Conservation (phyloP, 2,888 invertebrate species). For the Pristionchus japonicus region DNA sequence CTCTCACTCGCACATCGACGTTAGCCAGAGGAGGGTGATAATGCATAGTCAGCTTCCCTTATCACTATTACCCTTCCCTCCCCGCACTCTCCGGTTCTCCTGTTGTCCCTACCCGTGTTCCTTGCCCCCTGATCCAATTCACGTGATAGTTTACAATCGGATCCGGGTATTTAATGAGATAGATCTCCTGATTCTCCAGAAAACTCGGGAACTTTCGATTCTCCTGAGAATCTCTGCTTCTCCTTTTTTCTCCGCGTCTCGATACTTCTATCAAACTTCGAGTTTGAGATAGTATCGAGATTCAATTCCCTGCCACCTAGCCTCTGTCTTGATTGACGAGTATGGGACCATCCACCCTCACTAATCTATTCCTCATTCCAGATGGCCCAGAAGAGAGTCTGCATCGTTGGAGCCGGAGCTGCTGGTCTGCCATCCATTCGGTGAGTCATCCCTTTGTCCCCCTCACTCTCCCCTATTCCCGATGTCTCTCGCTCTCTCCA, state of each 20-base stretch:
- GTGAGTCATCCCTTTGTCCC: background rate
- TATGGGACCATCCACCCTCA: background rate
- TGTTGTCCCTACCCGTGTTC: background rate
- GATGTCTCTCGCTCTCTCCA: background rate
- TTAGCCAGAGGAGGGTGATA: background rate
- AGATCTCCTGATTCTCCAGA: background rate
- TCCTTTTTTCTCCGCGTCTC: background rate
- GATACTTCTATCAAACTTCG: too few species aligned
- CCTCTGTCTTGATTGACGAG: too few species aligned
- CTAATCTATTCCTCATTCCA: background rate
- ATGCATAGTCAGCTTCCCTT: background rate
- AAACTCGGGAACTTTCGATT: background rate
- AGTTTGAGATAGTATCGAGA: too few species aligned
- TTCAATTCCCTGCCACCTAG: too few species aligned
- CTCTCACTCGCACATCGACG: background rate
- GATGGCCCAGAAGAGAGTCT: background rate
- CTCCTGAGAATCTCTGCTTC: background rate
- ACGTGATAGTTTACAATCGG: background rate
- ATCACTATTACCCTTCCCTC: background rate
- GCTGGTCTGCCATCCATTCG: constrained; percentile 42
- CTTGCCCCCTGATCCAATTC: background rate
- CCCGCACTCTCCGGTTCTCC: background rate
- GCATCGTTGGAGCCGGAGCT: constrained; percentile 37
- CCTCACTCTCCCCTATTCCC: background rate
- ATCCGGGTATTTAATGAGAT: background rate